Conservation (phyloP, 1,140 invertebrate genomes). For the Zaprionus lachaisei region DNA sequence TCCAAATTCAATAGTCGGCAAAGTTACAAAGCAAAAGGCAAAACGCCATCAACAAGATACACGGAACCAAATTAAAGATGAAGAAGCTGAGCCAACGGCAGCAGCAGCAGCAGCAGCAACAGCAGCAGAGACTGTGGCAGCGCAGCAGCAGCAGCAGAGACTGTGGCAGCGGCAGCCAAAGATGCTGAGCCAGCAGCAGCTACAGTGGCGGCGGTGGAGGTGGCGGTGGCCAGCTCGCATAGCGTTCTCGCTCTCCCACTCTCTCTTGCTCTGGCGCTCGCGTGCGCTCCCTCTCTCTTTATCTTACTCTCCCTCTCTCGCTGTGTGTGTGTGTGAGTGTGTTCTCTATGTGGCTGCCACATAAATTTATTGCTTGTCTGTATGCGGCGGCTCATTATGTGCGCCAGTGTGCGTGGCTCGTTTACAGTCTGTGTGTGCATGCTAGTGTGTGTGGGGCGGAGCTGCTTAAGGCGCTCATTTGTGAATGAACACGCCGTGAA, state of each 20-base stretch:
- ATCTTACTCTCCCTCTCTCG: slow-evolving; percentile 2
- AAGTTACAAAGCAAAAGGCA: slow-evolving; percentile 78
- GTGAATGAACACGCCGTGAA: slow-evolving; percentile 81
- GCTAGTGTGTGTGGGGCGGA: slow-evolving; percentile 69
- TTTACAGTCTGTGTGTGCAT: slow-evolving; percentile 10
- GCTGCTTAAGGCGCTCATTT: slow-evolving; percentile 83
- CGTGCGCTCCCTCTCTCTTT: neutral
- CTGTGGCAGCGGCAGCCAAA: slow-evolving; percentile 21
- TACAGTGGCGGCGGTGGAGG: neutral
- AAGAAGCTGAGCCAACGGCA: slow-evolving; percentile 65
- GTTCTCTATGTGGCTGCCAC: slow-evolving; percentile 75
- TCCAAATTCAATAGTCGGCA: slow-evolving; percentile 71
- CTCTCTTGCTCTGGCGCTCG: neutral
- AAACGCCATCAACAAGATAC: slow-evolving; percentile 82
- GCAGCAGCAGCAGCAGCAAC: neutral
- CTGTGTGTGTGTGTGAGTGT: slow-evolving; percentile 29
- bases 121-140: neutral
- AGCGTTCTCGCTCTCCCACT: neutral
- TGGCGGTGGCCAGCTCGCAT: slow-evolving; percentile 18
- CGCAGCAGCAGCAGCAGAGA: slow-evolving; percentile 23
- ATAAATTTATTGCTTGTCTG: slow-evolving; percentile 65
- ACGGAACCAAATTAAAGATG: slow-evolving; percentile 82
- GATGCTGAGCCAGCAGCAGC: slow-evolving; percentile 34
- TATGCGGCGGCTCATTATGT: slow-evolving; percentile 65
- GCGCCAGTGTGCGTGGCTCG: slow-evolving; percentile 20